Conservation (phyloP, 2,888 invertebrate genomes). For the Drosophila dives region DNA sequence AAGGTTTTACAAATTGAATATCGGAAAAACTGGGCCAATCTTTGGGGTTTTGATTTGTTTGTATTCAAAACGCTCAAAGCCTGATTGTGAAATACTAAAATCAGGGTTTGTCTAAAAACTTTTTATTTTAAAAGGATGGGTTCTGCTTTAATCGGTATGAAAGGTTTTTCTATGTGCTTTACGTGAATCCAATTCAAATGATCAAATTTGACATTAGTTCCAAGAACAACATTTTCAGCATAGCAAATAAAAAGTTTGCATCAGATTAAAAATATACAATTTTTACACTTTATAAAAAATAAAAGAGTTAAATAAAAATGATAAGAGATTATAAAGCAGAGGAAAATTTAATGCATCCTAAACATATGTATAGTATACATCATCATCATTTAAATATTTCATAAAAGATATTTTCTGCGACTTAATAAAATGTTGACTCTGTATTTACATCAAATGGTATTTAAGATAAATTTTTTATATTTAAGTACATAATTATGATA, state of each 20-base stretch:
- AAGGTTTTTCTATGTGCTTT: neutral
- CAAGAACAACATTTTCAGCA: neutral
- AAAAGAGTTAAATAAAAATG: too few relatives aligned
- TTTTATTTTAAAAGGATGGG: conserved; percentile 26
- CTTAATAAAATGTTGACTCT: too few relatives aligned
- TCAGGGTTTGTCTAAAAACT: conserved; percentile 29
- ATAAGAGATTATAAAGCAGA: too few relatives aligned
- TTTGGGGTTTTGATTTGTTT: conserved; percentile 40
- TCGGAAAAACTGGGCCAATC: conserved; percentile 60
- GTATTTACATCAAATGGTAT: too few relatives aligned
- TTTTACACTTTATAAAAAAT: neutral
- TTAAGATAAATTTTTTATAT: neutral
- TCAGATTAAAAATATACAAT: neutral
- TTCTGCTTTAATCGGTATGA: conserved; percentile 18
- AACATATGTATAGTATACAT: neutral
- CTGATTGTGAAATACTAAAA: conserved; percentile 19
- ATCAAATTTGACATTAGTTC: neutral
- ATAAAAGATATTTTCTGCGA: too few relatives aligned
- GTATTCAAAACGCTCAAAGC: conserved; percentile 12
- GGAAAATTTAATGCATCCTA: neutral
- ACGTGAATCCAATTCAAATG: neutral
- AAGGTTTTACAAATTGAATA: conserved; percentile 75
- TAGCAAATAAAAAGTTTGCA: neutral
- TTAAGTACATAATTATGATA: neutral
- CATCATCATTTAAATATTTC: too few relatives aligned